Evolutionary conservation across 2,888 invertebrate species (phyloP).

Genomic region (Phoenoteleia sp.): DNA sequence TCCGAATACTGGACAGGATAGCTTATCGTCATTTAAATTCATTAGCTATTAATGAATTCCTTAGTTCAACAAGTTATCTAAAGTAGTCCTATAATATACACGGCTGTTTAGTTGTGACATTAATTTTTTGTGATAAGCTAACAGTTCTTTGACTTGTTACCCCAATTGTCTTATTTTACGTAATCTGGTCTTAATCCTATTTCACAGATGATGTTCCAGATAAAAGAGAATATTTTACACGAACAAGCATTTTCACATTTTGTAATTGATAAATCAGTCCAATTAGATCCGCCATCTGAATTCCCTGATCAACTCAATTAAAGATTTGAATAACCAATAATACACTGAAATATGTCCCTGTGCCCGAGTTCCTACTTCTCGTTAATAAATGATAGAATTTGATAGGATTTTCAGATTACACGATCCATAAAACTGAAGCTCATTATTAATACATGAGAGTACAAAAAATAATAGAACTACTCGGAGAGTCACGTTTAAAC

Average conservation of each 20-base stretch:
- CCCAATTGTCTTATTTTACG: slow-evolving; percentile 49
- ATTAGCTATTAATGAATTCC: slow-evolving; percentile 59
- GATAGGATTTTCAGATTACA: slow-evolving; percentile 51
- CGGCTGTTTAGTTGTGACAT: slow-evolving; percentile 38
- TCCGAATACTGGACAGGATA: slow-evolving; percentile 35
- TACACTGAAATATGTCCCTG: slow-evolving; percentile 12
- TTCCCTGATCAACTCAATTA: slow-evolving; percentile 24
- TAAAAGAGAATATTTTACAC: slow-evolving; percentile 20
- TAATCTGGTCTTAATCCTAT: slow-evolving; percentile 49
- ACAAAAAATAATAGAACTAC: slow-evolving; percentile 48
- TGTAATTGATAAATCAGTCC: slow-evolving; percentile 52
- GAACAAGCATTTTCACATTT: slow-evolving; percentile 50
- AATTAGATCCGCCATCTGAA: slow-evolving; percentile 23
- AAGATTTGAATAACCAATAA: slow-evolving; percentile 46
- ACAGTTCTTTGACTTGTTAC: slow-evolving; percentile 29
- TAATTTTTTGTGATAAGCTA: slow-evolving; percentile 49
- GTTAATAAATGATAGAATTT: slow-evolving; percentile 46
- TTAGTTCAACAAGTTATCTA: slow-evolving; percentile 47
- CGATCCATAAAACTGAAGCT: slow-evolving; percentile 52
- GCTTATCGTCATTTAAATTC: slow-evolving; percentile 48
- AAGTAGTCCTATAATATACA: slow-evolving; percentile 50
- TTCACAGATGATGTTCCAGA: slow-evolving; percentile 41
- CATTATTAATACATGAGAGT: slow-evolving; percentile 59
- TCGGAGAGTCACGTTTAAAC: slow-evolving; percentile 56
- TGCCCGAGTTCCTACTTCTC: neutral